Base-by-base conservation (phyloP, 2,888 invertebrate species). In the Pediacus dermestoides region DNA sequence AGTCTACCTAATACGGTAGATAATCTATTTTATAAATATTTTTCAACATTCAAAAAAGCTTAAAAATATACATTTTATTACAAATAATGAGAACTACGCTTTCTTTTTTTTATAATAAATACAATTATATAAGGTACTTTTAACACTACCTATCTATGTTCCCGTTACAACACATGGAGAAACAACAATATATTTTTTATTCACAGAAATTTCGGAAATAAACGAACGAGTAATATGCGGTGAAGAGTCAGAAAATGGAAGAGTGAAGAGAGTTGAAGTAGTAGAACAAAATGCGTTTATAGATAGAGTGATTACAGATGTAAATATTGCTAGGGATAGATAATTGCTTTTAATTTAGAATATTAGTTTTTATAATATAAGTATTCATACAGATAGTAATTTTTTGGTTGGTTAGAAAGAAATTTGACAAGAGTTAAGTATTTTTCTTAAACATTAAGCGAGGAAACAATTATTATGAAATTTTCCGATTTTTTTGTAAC, bases 271-370 rank as follows among this genome's bases (percentile, higher is more conserved):
- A n/a, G n/a, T n/a, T n/a, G n/a, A n/a, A n/a, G n/a, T n/a, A n/a
- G n/a, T n/a, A n/a, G n/a, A n/a, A n/a, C n/a, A n/a, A n/a, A n/a
- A n/a, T n/a, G n/a, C n/a, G n/a, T n/a, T n/a, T n/a, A n/a, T n/a
- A n/a, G n/a, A n/a, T n/a, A n/a, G n/a, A n/a, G n/a, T n/a, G n/a
- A n/a, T n/a, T n/a, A n/a, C n/a, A 38, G 16, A 40, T 39, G 34
- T 51, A 42, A 44, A 55, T 64, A 64, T 64, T 64, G 64, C 67
- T 67, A 64, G 61, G 59, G 56, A 57, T 55, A 62, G 61, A 61
- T 60, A 67, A 67, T 68, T 67, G 67, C 67, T 68, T 68, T 60
- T 44, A 60, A 61, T 68, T 68, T 68, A 68, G 67, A 68, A 67
- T 68, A 65, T 67, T 50, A 57, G 63, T 63, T 59, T 47, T 48